Evolutionary conservation across 2,113 vertebrate genomes (phyloP), one percentile per base, ranked within the genome.

Genomic region (Notarius lentiginosus): DNA sequence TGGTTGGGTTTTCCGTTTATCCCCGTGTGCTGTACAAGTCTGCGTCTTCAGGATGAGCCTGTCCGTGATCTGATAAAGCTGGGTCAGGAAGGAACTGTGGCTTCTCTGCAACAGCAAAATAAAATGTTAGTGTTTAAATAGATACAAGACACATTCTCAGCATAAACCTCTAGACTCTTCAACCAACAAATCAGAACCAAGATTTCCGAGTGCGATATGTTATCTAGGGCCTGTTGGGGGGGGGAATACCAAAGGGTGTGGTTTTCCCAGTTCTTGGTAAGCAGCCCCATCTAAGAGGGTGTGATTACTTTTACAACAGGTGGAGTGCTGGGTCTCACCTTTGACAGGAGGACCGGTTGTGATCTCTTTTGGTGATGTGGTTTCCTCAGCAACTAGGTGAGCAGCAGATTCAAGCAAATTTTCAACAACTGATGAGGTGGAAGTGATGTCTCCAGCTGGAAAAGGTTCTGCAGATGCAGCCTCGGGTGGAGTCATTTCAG

Each of bases 1-100:
- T 60, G 49, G 1, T 56, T 76, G 7, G 27, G 10, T 82, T 24
- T 15, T 17, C 61, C 66, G 4, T 30, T 94, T 88, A 97, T 91
- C 93, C 95, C 91, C 96, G 95, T 65, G 95, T 96, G 91, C 95
- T 96, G 92, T 97, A 97, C 94, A 96, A 90, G 90, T 97, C 96
- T 84, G 88, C 84, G 72, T 96, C 96, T 89, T 97, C 96, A 81
- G 96, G 95, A 89, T 88, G 92, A 86, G 95, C 94, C 88, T 96
- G 96, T n/a, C 96, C 95, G 0, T 96, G 94, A 89, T 97, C 96
- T 88, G 90, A 72, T 88, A 97, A 91, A 55, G 90, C 92, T 41
- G 95, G 91, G 89, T 96, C 94, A 90, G 94, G 90, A 63, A 91
- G 90, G 90, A 95, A 96, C 56, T 91, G 93, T 60, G 89, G 30